These are phyloP conservation scores for Malthinus flaveolus DNA, from an alignment of 2,888 invertebrate species.

Conservation along the genomic window DNA sequence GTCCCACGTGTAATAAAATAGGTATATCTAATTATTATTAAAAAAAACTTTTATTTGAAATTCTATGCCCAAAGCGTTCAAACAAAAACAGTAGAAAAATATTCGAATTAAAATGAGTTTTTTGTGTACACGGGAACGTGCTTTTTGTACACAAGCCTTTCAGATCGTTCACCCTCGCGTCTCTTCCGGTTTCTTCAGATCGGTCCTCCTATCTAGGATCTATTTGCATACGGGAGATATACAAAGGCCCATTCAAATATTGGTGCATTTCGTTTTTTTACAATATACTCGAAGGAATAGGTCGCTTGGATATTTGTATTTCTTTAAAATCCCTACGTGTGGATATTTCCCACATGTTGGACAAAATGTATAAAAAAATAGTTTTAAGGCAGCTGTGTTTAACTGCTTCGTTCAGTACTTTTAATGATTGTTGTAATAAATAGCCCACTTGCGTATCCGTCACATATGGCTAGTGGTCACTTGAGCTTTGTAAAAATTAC, in stretches of 20 bases:
- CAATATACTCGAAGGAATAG: slow-evolving; percentile 11
- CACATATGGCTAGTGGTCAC: slow-evolving; percentile 38
- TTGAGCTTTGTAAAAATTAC: slow-evolving; percentile 28
- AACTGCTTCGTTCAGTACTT: slow-evolving; percentile 29
- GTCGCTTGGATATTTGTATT: slow-evolving; percentile 24
- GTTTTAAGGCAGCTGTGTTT: slow-evolving; percentile 37
- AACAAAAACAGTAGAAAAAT: no score
- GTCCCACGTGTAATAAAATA: no score
- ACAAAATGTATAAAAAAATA: slow-evolving; percentile 29
- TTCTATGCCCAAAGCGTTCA: neutral
- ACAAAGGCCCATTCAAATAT: slow-evolving; percentile 28
- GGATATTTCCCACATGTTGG: slow-evolving; percentile 40
- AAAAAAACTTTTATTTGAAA: neutral
- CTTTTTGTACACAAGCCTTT: slow-evolving; percentile 33
- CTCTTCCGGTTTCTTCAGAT: slow-evolving; percentile 37
- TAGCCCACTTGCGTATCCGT: slow-evolving; percentile 29
- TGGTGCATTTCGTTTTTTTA: slow-evolving; percentile 21
- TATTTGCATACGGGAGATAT: slow-evolving; percentile 37
- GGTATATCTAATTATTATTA: no score
- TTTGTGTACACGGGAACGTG: slow-evolving; percentile 26
- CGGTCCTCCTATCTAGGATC: slow-evolving; percentile 30
- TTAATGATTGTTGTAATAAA: slow-evolving; percentile 36
- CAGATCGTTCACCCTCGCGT: slow-evolving; percentile 31
- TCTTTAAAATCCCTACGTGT: slow-evolving; percentile 31
- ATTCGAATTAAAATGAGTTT: no score